phyloP scores from a whole-genome alignment of 2,113 vertebrate genomes.

The Trinectes maculatus region DNA sequence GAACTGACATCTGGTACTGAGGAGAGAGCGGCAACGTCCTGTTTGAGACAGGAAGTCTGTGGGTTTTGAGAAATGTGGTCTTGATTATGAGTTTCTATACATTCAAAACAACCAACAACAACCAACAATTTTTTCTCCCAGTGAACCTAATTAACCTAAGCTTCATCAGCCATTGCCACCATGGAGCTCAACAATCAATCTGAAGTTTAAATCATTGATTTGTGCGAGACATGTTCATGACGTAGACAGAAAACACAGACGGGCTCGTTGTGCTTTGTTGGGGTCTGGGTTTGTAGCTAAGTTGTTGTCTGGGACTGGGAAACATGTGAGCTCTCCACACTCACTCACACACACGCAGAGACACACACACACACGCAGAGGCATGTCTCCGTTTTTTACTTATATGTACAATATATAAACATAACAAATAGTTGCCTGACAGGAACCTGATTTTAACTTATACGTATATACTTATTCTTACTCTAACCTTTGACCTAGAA shows the following conservation, averaged over 20 bases:
- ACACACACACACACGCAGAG: constrained; percentile 34
- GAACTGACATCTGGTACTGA: neutral
- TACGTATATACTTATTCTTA: neutral
- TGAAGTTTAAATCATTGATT: neutral
- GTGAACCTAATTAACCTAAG: neutral
- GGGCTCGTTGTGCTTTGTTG: constrained; percentile 1
- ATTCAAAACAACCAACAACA: neutral
- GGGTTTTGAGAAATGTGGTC: constrained; percentile 18
- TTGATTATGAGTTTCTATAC: constrained; percentile 27
- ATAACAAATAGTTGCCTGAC: no score
- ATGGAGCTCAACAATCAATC: neutral
- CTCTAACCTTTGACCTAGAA: neutral
- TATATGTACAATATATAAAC: no score
- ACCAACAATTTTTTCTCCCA: neutral
- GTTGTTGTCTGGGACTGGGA: constrained; percentile 53
- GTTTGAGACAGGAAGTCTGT: constrained; percentile 12
- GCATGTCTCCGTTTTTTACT: neutral
- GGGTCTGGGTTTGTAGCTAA: constrained; percentile 29
- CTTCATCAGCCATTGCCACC: neutral
- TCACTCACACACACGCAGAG: constrained; percentile 6
- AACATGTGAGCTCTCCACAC: constrained; percentile 55
- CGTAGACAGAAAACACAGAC: constrained; percentile 23
- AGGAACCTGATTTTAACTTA: neutral
- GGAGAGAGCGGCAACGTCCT: constrained; percentile 11
- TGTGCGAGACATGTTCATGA: neutral